Base-by-base conservation (phyloP, 2,888 invertebrate genomes). In the Ctena decussata region DNA sequence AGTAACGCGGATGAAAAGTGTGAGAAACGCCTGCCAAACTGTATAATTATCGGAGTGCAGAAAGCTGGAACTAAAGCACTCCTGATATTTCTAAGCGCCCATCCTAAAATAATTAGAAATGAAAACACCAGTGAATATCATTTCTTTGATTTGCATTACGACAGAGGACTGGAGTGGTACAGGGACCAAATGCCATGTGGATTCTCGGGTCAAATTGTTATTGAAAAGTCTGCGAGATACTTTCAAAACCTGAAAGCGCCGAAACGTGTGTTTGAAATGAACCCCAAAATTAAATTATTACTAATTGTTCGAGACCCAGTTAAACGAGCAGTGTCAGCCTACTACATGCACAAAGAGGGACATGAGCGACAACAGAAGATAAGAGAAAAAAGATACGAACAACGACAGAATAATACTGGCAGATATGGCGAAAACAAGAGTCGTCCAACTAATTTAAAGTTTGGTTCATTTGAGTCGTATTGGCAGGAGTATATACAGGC, bases 111-210 rank as follows among this genome's bases (percentile, higher is more conserved):
- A 80, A 98, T 98, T 95, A 98, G 98, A 94, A 98, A 99, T 0
- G 98, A 98, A 27, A 39, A 70, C 21, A 77, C 96, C 99, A 99
- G 96, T 99, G n/a, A n/a, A n/a, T n/a, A n/a, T n/a, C n/a, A n/a
- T n/a, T n/a, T n/a, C n/a, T n/a, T n/a, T n/a, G n/a, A n/a, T n/a
- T n/a, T n/a, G n/a, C 93, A 96, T 70, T n/a, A n/a, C n/a, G n/a
- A n/a, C n/a, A n/a, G n/a, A n/a, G n/a, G n/a, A n/a, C n/a, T n/a
- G 82, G 98, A 99, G 84, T 99, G 99, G 99, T 99, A 99, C 81
- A 83, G 92, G 15, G 90, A 93, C 65, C 98, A 98, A 96, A 99
- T 99, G 98, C 99, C 99, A 15, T 97, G 97, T 93, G 71, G 74
- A 24, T 98, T 98, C 96, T 97, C 97, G 88, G 98, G 98, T 49